phyloP scores from a whole-genome alignment of 2,113 vertebrate species.

The Onychorhynchus coronatus region DNA sequence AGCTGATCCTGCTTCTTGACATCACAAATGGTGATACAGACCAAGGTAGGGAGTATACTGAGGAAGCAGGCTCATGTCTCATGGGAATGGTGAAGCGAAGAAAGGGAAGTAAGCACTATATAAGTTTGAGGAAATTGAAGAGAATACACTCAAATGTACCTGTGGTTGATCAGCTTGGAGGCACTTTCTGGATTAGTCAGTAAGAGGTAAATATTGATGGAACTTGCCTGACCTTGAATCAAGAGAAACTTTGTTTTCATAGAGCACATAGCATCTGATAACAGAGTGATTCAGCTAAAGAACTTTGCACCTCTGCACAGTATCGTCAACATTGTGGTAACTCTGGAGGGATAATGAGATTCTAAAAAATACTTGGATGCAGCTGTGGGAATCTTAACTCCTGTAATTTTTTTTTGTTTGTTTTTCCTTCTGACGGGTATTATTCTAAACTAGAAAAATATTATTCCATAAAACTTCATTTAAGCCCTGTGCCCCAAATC shows the following conservation, averaged over 20 bases:
- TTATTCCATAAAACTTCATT: neutral
- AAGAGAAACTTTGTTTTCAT: constrained; percentile 19
- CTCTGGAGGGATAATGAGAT: neutral
- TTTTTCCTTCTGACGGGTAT: neutral
- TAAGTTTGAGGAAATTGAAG: neutral
- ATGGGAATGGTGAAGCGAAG: neutral
- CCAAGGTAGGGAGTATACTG: neutral
- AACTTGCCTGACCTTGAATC: neutral
- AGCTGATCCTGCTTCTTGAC: neutral
- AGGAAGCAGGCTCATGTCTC: neutral
- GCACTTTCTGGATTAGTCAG: neutral
- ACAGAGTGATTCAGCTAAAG: neutral
- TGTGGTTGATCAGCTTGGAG: neutral
- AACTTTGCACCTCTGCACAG: neutral
- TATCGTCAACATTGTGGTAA: neutral
- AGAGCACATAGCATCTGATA: neutral
- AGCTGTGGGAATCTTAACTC: neutral
- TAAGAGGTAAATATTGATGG: neutral
- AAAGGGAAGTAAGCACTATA: neutral
- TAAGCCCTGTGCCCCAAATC: neutral
- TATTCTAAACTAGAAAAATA: constrained; percentile 43
- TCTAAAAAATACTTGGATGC: neutral
- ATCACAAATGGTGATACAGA: neutral
- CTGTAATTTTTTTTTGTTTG: neutral
- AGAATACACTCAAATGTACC: neutral